Conservation (phyloP, 2,888 invertebrate genomes). For the Pristionchus exspectatus region DNA sequence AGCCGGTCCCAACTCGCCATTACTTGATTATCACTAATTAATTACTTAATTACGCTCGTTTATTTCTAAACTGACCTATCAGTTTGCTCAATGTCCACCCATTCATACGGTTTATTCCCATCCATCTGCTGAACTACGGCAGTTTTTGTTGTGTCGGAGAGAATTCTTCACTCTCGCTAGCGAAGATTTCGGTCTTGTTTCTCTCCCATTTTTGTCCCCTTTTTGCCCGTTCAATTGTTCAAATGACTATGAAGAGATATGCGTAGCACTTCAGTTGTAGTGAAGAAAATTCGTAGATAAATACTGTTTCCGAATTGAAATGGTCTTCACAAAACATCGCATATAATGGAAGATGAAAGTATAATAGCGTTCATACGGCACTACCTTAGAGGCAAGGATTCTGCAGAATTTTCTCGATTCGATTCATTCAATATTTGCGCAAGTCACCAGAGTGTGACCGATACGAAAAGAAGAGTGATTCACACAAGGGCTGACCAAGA, state of each 20-base stretch:
- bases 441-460: constrained; percentile 24
- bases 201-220: constrained; percentile 1
- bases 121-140: not conserved
- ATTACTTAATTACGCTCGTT: constrained; percentile 35
- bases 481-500: not conserved
- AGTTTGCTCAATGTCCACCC: constrained; percentile 32
- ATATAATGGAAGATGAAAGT: not conserved
- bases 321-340: not conserved
- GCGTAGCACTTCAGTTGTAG: constrained; percentile 2
- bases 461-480: not conserved
- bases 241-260: not conserved
- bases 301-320: not conserved
- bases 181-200: constrained; percentile 42
- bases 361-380: too few species aligned
- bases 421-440: not conserved
- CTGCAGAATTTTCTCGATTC: not conserved
- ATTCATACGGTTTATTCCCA: not conserved
- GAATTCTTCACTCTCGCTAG: constrained; percentile 46
- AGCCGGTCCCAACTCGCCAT: constrained; percentile 36
- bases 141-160: constrained; percentile 31
- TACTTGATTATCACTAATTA: constrained; percentile 46
- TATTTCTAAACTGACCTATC: constrained; percentile 3
- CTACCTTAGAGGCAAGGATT: too few species aligned
- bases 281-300: not conserved
- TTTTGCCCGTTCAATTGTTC: constrained; percentile 7